phyloP scores from a whole-genome alignment of 2,888 invertebrate species.

The Eupeodes latifasciatus region DNA sequence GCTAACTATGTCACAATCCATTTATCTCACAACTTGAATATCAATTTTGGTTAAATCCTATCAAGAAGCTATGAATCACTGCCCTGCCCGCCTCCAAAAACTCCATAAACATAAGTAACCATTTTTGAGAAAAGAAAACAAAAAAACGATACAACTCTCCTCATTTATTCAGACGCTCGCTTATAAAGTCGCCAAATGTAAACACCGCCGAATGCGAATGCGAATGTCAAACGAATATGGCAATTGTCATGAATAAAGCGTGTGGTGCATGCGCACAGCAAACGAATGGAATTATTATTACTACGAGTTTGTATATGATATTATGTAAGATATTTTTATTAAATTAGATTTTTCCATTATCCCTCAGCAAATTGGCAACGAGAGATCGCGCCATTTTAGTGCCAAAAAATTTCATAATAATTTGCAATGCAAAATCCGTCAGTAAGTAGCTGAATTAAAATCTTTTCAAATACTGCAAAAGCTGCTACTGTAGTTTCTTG shows the following conservation, averaged over 20 bases:
- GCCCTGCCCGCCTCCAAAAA: slow-evolving; percentile 41
- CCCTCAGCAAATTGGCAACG: slow-evolving; percentile 54
- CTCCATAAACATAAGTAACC: slow-evolving; percentile 36
- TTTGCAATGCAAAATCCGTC: slow-evolving; percentile 60
- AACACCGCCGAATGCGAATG: slow-evolving; percentile 15
- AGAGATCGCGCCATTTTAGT: slow-evolving; percentile 41
- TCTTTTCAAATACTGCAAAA: slow-evolving; percentile 32
- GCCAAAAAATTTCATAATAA: slow-evolving; percentile 58
- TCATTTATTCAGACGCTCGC: slow-evolving; percentile 51
- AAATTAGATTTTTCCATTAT: slow-evolving; percentile 74
- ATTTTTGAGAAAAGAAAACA: slow-evolving; percentile 21
- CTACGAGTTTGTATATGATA: background rate
- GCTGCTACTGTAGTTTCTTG: background rate
- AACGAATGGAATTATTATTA: slow-evolving; percentile 61
- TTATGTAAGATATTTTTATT: slow-evolving; percentile 64
- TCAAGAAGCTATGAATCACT: slow-evolving; percentile 62
- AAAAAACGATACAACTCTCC: slow-evolving; percentile 42
- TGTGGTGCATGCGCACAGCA: slow-evolving; percentile 16
- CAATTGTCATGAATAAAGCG: slow-evolving; percentile 62
- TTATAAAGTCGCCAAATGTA: background rate
- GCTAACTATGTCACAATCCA: slow-evolving; percentile 32
- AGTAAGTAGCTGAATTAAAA: slow-evolving; percentile 43
- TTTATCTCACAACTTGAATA: slow-evolving; percentile 27
- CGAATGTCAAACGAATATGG: slow-evolving; percentile 67
- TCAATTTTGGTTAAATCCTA: slow-evolving; percentile 56